phyloP scores from a whole-genome alignment of 2,888 invertebrate genomes.

The Brachyptera putata region DNA sequence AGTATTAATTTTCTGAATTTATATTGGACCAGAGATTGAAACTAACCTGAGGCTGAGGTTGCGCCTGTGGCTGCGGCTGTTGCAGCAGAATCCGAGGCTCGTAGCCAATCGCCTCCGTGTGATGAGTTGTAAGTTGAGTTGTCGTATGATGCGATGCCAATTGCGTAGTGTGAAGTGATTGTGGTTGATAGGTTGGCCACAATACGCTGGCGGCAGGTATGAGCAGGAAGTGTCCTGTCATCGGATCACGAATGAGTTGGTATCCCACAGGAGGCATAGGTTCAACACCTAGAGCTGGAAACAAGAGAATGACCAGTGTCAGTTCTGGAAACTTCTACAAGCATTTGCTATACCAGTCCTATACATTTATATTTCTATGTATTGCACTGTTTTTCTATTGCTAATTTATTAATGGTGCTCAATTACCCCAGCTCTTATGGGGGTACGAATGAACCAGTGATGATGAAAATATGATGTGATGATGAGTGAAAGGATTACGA shows the following conservation, averaged over 20 bases:
- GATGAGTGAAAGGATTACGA: too few relatives aligned
- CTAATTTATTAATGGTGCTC: too few relatives aligned
- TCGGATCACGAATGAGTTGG: conserved; percentile 81
- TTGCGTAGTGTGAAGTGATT: conserved; percentile 41
- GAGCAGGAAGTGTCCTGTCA: conserved; percentile 76
- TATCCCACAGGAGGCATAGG: conserved; percentile 69
- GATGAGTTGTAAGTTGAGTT: conserved; percentile 17
- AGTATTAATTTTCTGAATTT: too few relatives aligned
- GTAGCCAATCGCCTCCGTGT: neutral
- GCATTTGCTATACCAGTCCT: too few relatives aligned
- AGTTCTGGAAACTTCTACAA: too few relatives aligned
- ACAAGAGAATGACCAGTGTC: conserved; percentile 53
- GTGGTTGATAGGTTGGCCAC: conserved; percentile 63
- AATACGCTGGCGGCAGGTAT: conserved; percentile 71
- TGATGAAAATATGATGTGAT: too few relatives aligned
- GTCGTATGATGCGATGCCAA: too few relatives aligned
- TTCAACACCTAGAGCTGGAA: conserved; percentile 67
- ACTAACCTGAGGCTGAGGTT: conserved; percentile 22
- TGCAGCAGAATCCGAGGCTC: conserved; percentile 55
- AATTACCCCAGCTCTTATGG: too few relatives aligned
- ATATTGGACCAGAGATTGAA: too few relatives aligned
- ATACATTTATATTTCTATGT: too few relatives aligned
- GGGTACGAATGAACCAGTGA: too few relatives aligned
- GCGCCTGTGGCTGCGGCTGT: conserved; percentile 42
- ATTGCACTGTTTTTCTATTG: too few relatives aligned